Evolutionary conservation across 2,888 invertebrate species (phyloP), one percentile per base, ranked within the genome.

Genomic region (Sphinx pinastri): DNA sequence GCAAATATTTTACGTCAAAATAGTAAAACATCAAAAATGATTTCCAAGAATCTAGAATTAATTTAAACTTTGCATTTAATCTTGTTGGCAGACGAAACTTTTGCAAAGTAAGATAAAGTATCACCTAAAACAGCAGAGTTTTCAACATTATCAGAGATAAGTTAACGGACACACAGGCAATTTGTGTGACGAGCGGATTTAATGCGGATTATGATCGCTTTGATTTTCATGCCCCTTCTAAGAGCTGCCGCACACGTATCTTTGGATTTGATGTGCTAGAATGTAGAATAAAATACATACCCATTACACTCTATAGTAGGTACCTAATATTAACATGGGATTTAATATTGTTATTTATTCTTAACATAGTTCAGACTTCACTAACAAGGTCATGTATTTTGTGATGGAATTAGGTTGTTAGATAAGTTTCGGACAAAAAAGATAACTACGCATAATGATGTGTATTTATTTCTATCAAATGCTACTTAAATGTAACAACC

Each of bases 31-130:
- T 86, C 84, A 86, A 90, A 87, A 86, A 85, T 87, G 81, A 84
- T 82, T 84, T 80, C 80, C 81, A 79, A 82, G 84, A 83, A 82
- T 83, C 86, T 88, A 87, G 90, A 90, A 91, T 92, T 92, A 89
- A 92, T 92, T 92, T 91, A 92, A 92, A 92, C 92, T 92, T 92
- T 89, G 81, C 87, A 88, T 91, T 91, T 91, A 92, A 92, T 92
- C 91, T 91, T 87, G 89, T 91, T 90, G 88, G 88, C 87, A 86
- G 84, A 86, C 82, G 85, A 86, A 92, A 92, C 85, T 92, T 91
- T 86, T 76, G 82, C 84, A 84, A 88, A 89, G 84, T 89, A 84
- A 88, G 89, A 90, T 92, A 89, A 91, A 92, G 89, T 89, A 89
- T 88, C 85, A 86, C 87, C 91, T 87, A 89, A 89, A 90, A 87